Percentiles rank a stretch among this genome's conserved stretches.
Evolutionary conservation across 2,113 vertebrate species (phyloP).

Genomic region (Pleuronectes platessa): DNA sequence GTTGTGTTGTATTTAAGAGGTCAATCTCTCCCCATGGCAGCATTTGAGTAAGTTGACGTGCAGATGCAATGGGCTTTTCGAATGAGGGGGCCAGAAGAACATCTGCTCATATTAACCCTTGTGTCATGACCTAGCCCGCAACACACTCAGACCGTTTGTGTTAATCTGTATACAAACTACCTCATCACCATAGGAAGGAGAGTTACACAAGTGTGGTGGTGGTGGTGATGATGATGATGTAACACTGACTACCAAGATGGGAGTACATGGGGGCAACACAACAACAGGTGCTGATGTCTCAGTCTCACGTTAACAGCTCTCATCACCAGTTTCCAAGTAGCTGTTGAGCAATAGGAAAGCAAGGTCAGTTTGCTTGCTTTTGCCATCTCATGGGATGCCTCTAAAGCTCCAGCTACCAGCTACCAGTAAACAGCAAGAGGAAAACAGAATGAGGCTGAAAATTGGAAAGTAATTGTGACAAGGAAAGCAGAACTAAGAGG

Average conservation of each 20-base stretch:
- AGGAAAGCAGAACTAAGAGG: slow-evolving; percentile 52
- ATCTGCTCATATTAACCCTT: slow-evolving; percentile 42
- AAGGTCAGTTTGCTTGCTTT: slow-evolving; percentile 11
- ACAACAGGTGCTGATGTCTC: slow-evolving; percentile 18
- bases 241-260: slow-evolving; percentile 1
- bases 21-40: not conserved
- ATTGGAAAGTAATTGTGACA: slow-evolving; percentile 48
- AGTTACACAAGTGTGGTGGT: slow-evolving; percentile 17
- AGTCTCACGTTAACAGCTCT: not conserved
- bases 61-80: not conserved
- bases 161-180: slow-evolving; percentile 20
- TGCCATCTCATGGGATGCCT: not conserved
- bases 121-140: slow-evolving; percentile 15
- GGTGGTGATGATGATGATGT: slow-evolving; percentile 9
- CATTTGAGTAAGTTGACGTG: not conserved
- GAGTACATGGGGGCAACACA: not conserved
- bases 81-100: slow-evolving; percentile 20
- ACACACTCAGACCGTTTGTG: slow-evolving; percentile 4
- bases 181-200: slow-evolving; percentile 4
- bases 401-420: slow-evolving; percentile 5
- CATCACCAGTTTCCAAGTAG: not conserved
- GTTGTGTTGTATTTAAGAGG: not conserved
- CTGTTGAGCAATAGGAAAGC: not conserved
- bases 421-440: not conserved
- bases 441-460: slow-evolving; percentile 24